Conservation (phyloP, 2,113 vertebrate species). For the Calyptomena viridis region DNA sequence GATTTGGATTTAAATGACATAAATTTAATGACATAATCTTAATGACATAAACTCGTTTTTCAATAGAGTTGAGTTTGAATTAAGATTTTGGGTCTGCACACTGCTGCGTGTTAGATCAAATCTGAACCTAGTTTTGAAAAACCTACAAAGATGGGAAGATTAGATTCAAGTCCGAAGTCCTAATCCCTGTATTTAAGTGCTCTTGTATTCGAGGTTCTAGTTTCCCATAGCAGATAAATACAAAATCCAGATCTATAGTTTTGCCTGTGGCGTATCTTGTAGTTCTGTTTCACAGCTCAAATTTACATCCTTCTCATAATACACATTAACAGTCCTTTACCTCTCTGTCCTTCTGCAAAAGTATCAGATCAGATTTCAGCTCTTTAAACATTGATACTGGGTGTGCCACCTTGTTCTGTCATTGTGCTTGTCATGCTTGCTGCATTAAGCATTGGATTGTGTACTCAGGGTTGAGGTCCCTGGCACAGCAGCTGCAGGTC, state of each 20-base stretch:
- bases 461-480: not conserved
- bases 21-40: no score
- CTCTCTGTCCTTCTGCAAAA: not conserved
- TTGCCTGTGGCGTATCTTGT: not conserved
- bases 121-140: not conserved
- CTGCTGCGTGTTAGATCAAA: not conserved
- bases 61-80: not conserved
- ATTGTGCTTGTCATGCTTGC: not conserved
- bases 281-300: not conserved
- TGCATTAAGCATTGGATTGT: not conserved
- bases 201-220: not conserved
- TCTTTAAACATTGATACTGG: constrained; percentile 24
- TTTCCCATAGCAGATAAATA: not conserved
- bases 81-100: not conserved
- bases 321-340: not conserved
- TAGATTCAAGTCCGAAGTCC: not conserved
- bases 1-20: not conserved
- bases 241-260: not conserved
- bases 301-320: not conserved
- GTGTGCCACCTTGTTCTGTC: constrained; percentile 11
- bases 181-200: not conserved
- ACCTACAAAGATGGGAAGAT: not conserved
- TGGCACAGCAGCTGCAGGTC: not conserved
- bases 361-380: constrained; percentile 9
- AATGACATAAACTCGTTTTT: not conserved